phyloP scores from a whole-genome alignment of 2,113 vertebrate genomes.

The Oncorhynchus nerka region DNA sequence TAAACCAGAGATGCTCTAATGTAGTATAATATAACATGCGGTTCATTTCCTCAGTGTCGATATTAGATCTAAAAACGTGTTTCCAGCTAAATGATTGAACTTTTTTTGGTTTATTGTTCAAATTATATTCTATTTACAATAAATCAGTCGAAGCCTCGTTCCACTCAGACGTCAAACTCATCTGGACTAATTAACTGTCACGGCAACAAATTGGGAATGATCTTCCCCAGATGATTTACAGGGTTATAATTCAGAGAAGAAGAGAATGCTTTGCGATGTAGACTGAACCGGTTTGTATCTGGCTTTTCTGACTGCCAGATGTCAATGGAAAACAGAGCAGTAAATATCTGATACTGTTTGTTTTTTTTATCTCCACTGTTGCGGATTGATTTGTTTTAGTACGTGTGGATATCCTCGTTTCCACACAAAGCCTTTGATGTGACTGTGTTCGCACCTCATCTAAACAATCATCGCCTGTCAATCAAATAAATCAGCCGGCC shows the following conservation, averaged over 20 bases:
- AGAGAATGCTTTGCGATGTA: slow-evolving; percentile 3
- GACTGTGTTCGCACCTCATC: slow-evolving; percentile 30
- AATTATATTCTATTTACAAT: neutral
- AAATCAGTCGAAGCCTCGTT: slow-evolving; percentile 15
- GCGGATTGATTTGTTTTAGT: slow-evolving; percentile 5
- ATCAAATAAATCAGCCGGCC: slow-evolving; percentile 2
- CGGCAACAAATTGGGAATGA: too few species aligned
- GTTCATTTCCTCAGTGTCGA: slow-evolving; percentile 6
- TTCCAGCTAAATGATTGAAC: neutral
- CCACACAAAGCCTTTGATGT: neutral
- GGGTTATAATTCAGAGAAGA: slow-evolving; percentile 1
- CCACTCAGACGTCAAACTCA: neutral
- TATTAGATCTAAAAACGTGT: neutral
- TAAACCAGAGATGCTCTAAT: slow-evolving; percentile 1
- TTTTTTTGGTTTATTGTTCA: slow-evolving; percentile 17
- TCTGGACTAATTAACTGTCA: slow-evolving; percentile 17
- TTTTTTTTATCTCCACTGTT: neutral
- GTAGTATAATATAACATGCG: neutral
- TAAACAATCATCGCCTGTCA: slow-evolving; percentile 18
- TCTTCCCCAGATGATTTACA: slow-evolving; percentile 8
- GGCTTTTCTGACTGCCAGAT: slow-evolving; percentile 30
- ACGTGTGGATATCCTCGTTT: neutral
- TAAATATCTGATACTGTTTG: neutral
- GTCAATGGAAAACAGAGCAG: slow-evolving; percentile 2
- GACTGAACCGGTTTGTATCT: slow-evolving; percentile 6